phyloP scores from a whole-genome alignment of 1,140 invertebrate genomes.

The Brachionus rotundiformis region DNA sequence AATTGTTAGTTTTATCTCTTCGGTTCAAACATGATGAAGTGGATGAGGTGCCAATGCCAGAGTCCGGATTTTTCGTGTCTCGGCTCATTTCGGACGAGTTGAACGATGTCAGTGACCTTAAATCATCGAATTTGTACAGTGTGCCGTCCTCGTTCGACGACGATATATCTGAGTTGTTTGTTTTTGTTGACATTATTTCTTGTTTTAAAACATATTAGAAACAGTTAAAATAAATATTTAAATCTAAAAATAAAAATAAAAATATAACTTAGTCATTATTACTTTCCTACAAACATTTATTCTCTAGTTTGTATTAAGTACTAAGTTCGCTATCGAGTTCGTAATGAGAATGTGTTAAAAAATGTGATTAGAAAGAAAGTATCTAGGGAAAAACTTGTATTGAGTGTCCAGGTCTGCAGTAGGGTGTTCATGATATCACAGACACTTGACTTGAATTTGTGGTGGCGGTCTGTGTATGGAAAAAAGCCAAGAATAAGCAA shows the following conservation, averaged over 20 bases:
- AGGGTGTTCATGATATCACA: background rate
- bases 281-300: background rate
- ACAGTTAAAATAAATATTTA: background rate
- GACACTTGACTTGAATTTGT: background rate
- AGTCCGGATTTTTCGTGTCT: slow-evolving; percentile 8
- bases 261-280: background rate
- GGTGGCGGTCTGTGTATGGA: background rate
- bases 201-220: background rate
- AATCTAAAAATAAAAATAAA: background rate
- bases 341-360: background rate
- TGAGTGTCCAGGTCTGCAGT: background rate
- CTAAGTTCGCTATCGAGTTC: too few relatives aligned
- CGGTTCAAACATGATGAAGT: background rate
- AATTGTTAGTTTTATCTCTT: background rate
- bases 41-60: slow-evolving; percentile 10
- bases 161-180: slow-evolving; percentile 5
- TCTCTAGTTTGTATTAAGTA: background rate
- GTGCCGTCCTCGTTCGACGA: slow-evolving; percentile 30
- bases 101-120: background rate
- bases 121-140: slow-evolving; percentile 22
- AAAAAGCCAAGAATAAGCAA: background rate
- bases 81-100: slow-evolving; percentile 35
- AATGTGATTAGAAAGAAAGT: background rate
- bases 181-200: slow-evolving; percentile 34
- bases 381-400: background rate